Evolutionary conservation across 64 coral and sea anemone genomes (phyloP), one percentile per base, ranked within the genome.

Genomic region (Montipora foliosa): DNA sequence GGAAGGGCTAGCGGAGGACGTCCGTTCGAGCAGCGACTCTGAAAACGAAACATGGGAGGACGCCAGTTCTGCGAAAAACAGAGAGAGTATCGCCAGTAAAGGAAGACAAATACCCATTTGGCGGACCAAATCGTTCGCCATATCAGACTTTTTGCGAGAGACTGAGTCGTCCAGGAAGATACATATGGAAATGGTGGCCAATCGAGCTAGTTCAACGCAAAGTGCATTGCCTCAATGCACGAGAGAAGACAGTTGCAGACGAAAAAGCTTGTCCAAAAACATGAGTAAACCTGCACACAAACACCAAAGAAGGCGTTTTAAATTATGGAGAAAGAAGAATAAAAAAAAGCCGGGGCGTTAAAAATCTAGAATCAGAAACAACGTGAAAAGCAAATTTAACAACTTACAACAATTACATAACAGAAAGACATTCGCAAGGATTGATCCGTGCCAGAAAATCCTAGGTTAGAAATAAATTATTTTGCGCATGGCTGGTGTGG

Each of bases 131-230:
- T 5, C 44, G 47, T 49, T 47, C 8, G 76, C 76, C 3, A 78
- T 78, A 78, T 78, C 76, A 51, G 47, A 78, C 45, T 78, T 78
- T 49, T 78, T 78, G 16, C 45, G 76, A 49, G 44, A 49, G 49
- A 78, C 76, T 4, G 76, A 49, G 0, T 78, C 76, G 46, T 78
- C 19, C 7, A 50, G 76, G 15, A 78, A 78, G 46, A 46, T 50
- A 78, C 76, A 13, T n/a, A 49, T 49, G 46, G 76, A 78, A 50
- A 48, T 4, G 1, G 44, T 77, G 44, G 44, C 75, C 14, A 47
- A 37, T 77, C 75, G 46, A 47, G 7, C 12, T 45, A 77, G 10
- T 48, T 77, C 75, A 11, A 49, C 6, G 1, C 2, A 11, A 78
- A 78, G 47, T 49, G 75, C 29, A 77, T 8, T 77, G 3, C 29